Evolutionary conservation across 1,140 invertebrate species (phyloP).

Genomic region (Papilio polyxenes): DNA sequence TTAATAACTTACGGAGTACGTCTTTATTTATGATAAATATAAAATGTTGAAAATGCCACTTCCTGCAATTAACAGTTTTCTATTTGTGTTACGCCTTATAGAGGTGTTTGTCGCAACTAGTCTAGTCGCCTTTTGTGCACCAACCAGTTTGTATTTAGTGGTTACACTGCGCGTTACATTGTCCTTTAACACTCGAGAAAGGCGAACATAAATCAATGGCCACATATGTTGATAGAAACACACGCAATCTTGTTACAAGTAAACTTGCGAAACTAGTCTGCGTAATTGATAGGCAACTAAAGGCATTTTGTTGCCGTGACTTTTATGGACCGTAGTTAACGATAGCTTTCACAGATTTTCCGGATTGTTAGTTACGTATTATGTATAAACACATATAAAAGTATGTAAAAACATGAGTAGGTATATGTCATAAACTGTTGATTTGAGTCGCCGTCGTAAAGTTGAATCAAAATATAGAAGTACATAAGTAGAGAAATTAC

Average conservation of each 20-base stretch:
- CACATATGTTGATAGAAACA: slow-evolving; percentile 32
- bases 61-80: slow-evolving; percentile 41
- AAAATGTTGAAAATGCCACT: slow-evolving; percentile 16
- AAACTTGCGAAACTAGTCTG: slow-evolving; percentile 17
- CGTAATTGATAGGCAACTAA: slow-evolving; percentile 23
- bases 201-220: slow-evolving; percentile 36
- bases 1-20: neutral
- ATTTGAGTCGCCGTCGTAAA: no score
- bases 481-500: no score
- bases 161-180: slow-evolving; percentile 37
- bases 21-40: neutral
- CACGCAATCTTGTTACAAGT: slow-evolving; percentile 22
- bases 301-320: neutral
- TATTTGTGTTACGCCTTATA: slow-evolving; percentile 40
- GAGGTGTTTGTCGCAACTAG: slow-evolving; percentile 43
- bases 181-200: slow-evolving; percentile 32
- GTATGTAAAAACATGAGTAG: no score
- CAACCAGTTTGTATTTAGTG: slow-evolving; percentile 46
- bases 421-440: no score
- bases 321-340: slow-evolving; percentile 2
- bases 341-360: slow-evolving; percentile 1
- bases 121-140: slow-evolving; percentile 44
- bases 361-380: neutral
- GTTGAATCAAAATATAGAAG: no score
- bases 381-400: no score